Conservation (phyloP, 2,113 vertebrate genomes). For the Hystrix brachyura region DNA sequence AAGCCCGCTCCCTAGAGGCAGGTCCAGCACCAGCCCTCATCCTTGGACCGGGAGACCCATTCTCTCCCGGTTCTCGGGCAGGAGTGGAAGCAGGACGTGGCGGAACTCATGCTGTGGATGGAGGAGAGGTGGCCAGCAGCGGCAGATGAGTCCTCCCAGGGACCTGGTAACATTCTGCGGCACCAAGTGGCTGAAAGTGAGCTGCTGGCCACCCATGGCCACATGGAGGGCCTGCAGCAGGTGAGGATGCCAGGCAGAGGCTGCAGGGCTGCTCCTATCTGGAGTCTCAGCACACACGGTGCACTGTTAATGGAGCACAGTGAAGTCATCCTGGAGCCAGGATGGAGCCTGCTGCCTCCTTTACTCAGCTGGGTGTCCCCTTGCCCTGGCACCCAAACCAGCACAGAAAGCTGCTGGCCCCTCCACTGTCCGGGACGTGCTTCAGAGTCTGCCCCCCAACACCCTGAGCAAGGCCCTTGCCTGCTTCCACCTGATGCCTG, state of each 20-base stretch:
- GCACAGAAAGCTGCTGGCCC: not conserved
- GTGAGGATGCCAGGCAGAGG: not conserved
- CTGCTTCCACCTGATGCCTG: not conserved
- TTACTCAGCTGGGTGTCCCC: not conserved
- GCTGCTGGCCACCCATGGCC: slow-evolving; percentile 90
- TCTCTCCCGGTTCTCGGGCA: slow-evolving; percentile 72
- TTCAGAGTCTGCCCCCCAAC: not conserved
- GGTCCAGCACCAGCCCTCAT: not conserved
- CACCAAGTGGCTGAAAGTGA: slow-evolving; percentile 92
- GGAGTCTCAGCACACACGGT: not conserved
- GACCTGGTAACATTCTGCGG: slow-evolving; percentile 89
- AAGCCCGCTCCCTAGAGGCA: not conserved
- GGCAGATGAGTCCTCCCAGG: slow-evolving; percentile 90
- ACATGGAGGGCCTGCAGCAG: slow-evolving; percentile 87
- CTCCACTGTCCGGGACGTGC: not conserved
- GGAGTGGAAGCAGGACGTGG: slow-evolving; percentile 92
- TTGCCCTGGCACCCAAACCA: not conserved
- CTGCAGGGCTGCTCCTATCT: fast-evolving
- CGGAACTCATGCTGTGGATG: slow-evolving; percentile 93
- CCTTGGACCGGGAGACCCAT: not conserved
- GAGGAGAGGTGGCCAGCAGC: slow-evolving; percentile 92
- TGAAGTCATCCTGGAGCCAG: not conserved
- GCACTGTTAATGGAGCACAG: not conserved
- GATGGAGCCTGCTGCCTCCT: not conserved
- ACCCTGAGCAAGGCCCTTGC: not conserved